phyloP scores from a whole-genome alignment of 2,113 vertebrate genomes.

The Cavia aperea region DNA sequence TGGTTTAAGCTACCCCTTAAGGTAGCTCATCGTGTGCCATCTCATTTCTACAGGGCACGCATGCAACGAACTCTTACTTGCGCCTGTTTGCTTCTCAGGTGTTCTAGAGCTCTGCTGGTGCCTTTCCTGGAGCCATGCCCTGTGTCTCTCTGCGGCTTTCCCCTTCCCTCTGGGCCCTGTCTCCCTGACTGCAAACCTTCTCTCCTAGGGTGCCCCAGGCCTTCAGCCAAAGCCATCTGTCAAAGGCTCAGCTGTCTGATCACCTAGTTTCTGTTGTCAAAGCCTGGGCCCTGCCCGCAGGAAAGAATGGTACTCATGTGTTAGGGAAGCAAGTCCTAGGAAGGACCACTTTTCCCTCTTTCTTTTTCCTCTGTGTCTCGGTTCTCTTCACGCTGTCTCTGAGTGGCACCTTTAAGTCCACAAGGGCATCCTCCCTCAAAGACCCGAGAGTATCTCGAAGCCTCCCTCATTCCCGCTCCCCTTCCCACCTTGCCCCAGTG shows the following conservation, averaged over 20 bases:
- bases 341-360: background rate
- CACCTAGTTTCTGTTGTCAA: background rate
- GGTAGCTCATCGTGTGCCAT: background rate
- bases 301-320: too few species aligned
- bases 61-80: background rate
- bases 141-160: background rate
- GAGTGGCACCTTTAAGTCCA: background rate
- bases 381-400: background rate
- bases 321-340: background rate
- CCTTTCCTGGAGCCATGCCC: background rate
- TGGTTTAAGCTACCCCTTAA: background rate
- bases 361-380: too few species aligned
- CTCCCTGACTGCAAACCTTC: background rate
- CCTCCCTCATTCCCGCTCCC: background rate
- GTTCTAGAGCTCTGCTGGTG: too few species aligned
- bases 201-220: accelerated
- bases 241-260: background rate
- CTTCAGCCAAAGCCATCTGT: background rate
- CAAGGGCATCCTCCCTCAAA: background rate
- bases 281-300: background rate
- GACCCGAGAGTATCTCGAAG: background rate
- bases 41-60: background rate
- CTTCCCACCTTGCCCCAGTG: background rate
- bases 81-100: background rate
- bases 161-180: background rate